Evolutionary conservation across 2,797 vertebrate genomes (phyloP).

Genomic region (Huso huso): DNA sequence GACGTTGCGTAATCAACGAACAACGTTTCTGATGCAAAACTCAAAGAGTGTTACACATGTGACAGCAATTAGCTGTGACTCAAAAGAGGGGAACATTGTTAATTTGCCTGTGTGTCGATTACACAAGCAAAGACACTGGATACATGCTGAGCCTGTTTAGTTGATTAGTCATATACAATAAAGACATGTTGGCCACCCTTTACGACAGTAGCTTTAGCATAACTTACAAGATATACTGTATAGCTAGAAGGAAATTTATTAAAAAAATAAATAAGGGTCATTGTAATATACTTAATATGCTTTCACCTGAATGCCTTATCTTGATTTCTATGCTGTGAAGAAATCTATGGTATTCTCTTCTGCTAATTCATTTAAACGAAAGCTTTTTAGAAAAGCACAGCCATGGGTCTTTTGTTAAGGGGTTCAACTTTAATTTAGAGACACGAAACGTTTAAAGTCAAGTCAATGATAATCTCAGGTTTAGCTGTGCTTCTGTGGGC

Average conservation of each 20-base stretch:
- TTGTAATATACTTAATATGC: too few species aligned
- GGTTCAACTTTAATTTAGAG: not conserved
- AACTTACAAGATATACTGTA: constrained; percentile 60
- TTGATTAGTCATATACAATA: too few species aligned
- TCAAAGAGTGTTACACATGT: constrained; percentile 60
- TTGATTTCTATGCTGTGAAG: too few species aligned
- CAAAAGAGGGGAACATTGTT: constrained; percentile 19
- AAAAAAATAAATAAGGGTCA: too few species aligned
- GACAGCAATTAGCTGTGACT: constrained; percentile 46
- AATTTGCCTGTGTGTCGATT: constrained; percentile 2
- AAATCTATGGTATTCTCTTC: too few species aligned
- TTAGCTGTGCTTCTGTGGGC: constrained; percentile 39
- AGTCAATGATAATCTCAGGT: constrained; percentile 52
- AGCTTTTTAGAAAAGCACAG: too few species aligned
- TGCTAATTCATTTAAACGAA: too few species aligned
- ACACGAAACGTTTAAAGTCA: constrained; percentile 16
- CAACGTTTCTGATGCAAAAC: constrained; percentile 54
- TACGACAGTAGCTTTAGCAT: constrained; percentile 31
- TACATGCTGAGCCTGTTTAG: too few species aligned
- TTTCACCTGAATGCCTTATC: too few species aligned
- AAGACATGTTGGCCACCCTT: constrained; percentile 8
- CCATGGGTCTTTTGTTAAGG: not conserved
- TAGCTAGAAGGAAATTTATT: constrained; percentile 12
- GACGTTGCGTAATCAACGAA: constrained; percentile 26
- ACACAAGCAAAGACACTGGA: not conserved